Conservation (phyloP, 2,888 invertebrate species). For the Heterodera filipjevi region DNA sequence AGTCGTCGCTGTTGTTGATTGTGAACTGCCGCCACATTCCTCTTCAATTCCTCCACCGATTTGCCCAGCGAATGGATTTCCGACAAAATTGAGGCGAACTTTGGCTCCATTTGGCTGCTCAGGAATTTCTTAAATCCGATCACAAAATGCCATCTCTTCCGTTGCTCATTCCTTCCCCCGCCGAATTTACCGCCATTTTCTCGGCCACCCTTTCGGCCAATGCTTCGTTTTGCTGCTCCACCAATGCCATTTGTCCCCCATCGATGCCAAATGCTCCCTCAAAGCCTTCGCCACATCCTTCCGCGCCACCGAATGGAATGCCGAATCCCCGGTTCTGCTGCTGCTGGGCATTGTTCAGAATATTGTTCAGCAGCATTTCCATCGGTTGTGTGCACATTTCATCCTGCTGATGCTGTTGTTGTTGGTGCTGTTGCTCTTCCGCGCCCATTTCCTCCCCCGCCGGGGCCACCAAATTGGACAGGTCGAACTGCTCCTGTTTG, state of each 20-base stretch:
- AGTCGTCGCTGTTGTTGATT: neutral
- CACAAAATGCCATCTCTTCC: neutral
- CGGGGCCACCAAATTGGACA: neutral
- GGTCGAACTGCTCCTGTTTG: constrained; percentile 1
- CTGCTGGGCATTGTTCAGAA: constrained; percentile 15
- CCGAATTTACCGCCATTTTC: constrained; percentile 8
- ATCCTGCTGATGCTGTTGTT: neutral
- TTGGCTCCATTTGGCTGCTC: constrained; percentile 16
- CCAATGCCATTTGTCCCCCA: neutral
- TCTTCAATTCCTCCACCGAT: constrained; percentile 18
- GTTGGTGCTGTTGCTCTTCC: neutral
- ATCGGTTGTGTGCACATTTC: constrained; percentile 17
- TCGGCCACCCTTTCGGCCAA: constrained; percentile 9
- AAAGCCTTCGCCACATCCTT: neutral
- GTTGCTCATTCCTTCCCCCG: neutral
- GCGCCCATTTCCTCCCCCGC: neutral
- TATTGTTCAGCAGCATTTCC: constrained; percentile 18
- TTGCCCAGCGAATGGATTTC: neutral
- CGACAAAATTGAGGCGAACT: constrained; percentile 16
- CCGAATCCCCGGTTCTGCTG: neutral
- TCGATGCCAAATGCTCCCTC: neutral
- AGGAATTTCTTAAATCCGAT: constrained; percentile 1
- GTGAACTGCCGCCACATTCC: neutral
- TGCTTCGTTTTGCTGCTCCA: constrained; percentile 4
- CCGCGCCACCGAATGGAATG: neutral